Evolutionary conservation across 2,888 invertebrate species (phyloP).

Genomic region (Caradrina clavipalpis): DNA sequence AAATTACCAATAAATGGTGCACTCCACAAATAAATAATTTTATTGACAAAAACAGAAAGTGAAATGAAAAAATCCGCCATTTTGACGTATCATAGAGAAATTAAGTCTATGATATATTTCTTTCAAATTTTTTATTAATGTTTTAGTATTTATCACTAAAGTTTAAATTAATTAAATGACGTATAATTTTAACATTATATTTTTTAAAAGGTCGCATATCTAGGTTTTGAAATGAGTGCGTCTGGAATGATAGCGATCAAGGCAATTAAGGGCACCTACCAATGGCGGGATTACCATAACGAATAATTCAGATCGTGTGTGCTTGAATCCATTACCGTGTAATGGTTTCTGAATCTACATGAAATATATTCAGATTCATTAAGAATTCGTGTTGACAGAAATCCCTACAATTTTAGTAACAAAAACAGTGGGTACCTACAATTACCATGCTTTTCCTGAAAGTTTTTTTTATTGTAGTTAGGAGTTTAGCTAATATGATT

Average conservation of each 20-base stretch:
- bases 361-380: conserved; percentile 36
- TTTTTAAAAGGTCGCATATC: conserved; percentile 32
- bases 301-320: conserved; percentile 49
- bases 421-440: not conserved
- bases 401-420: not conserved
- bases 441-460: no score
- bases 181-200: conserved; percentile 40
- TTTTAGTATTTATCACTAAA: not conserved
- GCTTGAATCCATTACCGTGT: conserved; percentile 29
- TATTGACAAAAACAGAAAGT: not conserved
- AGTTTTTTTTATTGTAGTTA: no score
- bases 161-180: conserved; percentile 30
- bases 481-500: no score
- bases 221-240: conserved; percentile 23
- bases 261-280: conserved; percentile 32
- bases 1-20: not conserved
- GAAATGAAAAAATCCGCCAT: not conserved
- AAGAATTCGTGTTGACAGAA: conserved; percentile 7
- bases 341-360: conserved; percentile 25
- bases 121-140: not conserved
- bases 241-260: conserved; percentile 32
- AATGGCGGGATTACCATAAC: conserved; percentile 34
- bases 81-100: conserved; percentile 14
- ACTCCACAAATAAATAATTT: conserved; percentile 7
- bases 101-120: conserved; percentile 8